Percentiles rank a stretch among this genome's conserved stretches.
Conservation (phyloP, 2,888 invertebrate species). For the Amorpha juglandis region DNA sequence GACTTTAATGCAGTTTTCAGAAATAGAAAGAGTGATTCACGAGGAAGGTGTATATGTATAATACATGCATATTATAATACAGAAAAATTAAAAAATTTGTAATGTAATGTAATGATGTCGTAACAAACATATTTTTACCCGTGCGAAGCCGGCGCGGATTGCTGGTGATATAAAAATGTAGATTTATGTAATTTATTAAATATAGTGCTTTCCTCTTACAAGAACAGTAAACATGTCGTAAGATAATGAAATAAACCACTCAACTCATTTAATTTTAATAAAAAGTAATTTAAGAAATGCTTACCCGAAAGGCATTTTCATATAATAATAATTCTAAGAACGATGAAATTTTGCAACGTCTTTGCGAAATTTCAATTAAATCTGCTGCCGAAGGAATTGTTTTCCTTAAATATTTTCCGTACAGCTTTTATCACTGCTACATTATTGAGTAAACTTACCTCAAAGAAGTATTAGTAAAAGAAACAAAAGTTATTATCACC, state of each 20-base stretch:
- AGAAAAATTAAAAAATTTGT: too few species aligned
- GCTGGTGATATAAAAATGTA: too few species aligned
- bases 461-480: not conserved
- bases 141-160: too few species aligned
- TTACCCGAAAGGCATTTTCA: not conserved
- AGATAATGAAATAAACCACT: not conserved
- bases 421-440: not conserved
- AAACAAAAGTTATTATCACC: too few species aligned
- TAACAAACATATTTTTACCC: too few species aligned
- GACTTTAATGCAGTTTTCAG: too few species aligned
- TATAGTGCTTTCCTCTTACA: not conserved
- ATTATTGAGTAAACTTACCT: not conserved
- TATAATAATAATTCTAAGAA: not conserved
- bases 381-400: not conserved
- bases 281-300: not conserved
- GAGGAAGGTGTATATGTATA: too few species aligned
- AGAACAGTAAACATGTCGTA: not conserved
- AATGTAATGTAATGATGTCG: too few species aligned
- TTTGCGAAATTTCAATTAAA: not conserved
- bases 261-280: not conserved
- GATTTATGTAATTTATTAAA: too few species aligned
- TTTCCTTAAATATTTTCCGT: not conserved
- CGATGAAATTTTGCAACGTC: not conserved
- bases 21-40: too few species aligned
- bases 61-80: too few species aligned